Base-by-base conservation (phyloP, 2,888 invertebrate species). In the Drosophila sordidapex region DNA sequence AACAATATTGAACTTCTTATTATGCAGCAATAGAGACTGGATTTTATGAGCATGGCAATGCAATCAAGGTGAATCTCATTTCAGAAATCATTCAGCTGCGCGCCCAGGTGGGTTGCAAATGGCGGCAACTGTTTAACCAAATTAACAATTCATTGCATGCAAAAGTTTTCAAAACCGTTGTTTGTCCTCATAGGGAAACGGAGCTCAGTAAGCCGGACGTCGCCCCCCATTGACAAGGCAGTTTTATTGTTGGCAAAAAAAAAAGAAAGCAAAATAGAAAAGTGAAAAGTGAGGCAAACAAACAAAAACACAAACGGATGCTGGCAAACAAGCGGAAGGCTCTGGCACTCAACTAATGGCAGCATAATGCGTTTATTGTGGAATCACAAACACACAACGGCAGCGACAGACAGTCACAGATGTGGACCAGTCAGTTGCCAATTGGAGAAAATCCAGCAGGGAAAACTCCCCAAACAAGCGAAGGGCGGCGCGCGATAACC, bases 261-360 rank as follows among this genome's bases (percentile, higher is more conserved):
- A 62, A 21, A 67, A 63, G 21, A 72, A 54, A 57, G 48, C 38
- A 70, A 43, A 29, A 57, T 53, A 68, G 63, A n/a, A 43, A 71
- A 66, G 53, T 80, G 68, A 79, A 79, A 61, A 76, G 60, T 51
- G 54, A 62, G 52, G 53, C 65, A 56, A 61, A 57, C 71, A 72
- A 82, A 71, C 76, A 76, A 69, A 80, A 72, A 79, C 70, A 76
- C 61, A 78, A 88, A 75, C 87, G 89, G 85, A 88, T 81, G 84
- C 86, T 89, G 84, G 89, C 85, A 85, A 85, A 85, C 85, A 85
- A 85, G 87, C 85, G 89, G 89, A 88, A 86, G 84, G 82, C 87
- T 84, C 83, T 81, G 82, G 84, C 90, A 88, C 90, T 87, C 90
- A 86, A 88, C 90, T 90, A 87, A 87, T 87, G 87, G 87, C 90